These are phyloP conservation scores for Ellobium chinense DNA, from an alignment of 2,888 invertebrate genomes.

Conservation along the genomic window DNA sequence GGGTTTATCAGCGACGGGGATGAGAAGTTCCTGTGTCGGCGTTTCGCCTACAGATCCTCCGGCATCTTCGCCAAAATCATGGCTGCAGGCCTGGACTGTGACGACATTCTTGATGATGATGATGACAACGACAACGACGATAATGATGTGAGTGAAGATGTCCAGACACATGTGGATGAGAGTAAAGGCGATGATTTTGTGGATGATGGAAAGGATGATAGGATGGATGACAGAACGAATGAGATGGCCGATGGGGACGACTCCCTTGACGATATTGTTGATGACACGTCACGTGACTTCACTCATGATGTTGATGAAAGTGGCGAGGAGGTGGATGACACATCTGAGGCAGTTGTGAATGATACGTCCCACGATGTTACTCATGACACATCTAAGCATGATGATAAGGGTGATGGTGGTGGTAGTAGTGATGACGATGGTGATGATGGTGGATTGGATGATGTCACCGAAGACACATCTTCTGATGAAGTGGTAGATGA, in stretches of 20 bases:
- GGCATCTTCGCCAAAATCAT: slow-evolving; percentile 44
- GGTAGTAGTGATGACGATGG: neutral
- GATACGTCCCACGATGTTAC: too few species aligned
- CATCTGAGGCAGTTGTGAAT: neutral
- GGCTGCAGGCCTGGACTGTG: slow-evolving; percentile 35
- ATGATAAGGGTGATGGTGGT: neutral
- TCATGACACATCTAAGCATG: too few species aligned
- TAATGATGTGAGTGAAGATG: slow-evolving; percentile 7
- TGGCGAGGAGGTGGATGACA: neutral
- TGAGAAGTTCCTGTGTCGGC: slow-evolving; percentile 43
- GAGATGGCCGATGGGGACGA: neutral
- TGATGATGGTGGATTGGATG: neutral
- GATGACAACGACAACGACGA: slow-evolving; percentile 29
- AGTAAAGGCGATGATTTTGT: neutral
- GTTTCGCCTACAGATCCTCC: slow-evolving; percentile 44
- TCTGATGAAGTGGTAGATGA: too few species aligned
- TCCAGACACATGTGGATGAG: neutral
- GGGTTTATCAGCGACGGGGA: slow-evolving; percentile 40
- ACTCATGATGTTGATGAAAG: neutral
- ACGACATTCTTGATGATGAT: slow-evolving; percentile 28
- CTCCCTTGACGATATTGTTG: neutral
- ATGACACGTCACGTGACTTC: neutral
- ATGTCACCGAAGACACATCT: neutral
- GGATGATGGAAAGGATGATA: neutral
- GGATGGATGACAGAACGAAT: neutral